Evolutionary conservation across 2,113 vertebrate species (phyloP), one percentile per base, ranked within the genome.

Genomic region (Synchiropus splendidus): DNA sequence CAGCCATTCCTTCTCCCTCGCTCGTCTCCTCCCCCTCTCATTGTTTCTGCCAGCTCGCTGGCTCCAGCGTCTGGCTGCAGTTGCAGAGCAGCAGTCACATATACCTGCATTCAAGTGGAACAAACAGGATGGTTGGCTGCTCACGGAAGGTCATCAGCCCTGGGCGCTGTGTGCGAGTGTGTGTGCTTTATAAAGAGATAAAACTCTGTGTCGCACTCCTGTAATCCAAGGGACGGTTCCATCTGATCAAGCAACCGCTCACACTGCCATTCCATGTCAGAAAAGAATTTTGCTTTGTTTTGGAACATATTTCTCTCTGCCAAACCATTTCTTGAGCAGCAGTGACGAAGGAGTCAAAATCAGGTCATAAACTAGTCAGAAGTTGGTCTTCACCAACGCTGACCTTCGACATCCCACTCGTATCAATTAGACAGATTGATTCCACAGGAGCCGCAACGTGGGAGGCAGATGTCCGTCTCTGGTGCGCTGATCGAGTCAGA

Each of bases 121-220:
- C 79, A 81, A 83, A 83, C 73, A 64, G 56, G 80, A 83, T 74
- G 78, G 80, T 79, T 75, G 80, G 75, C 73, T 83, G 81, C 79
- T 73, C 70, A 64, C 51, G 27, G 74, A 85, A 83, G 82, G 82
- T 83, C 80, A 77, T 80, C 66, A 63, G 77, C 79, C 73, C 42
- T 54, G 58, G 74, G 76, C 72, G 13, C 31, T 12, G 46, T 6
- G 32, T 18, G 42, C 21, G 39, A 51, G 40, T 42, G 33, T 56
- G 54, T 49, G 38, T 46, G 38, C 52, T 51, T 48, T 39, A 40
- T 27, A 55, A 51, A 50, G 41, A 54, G 51, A 52, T 36, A 21
- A n/a, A 35, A 42, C 46, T 18, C 39, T 36, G 42, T 58, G 13
- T 46, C 53, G 31, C 35, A 42, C 43, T 53, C 14, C 6, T 21